Conservation (phyloP, 2,888 invertebrate species). For the Hypena proboscidalis region DNA sequence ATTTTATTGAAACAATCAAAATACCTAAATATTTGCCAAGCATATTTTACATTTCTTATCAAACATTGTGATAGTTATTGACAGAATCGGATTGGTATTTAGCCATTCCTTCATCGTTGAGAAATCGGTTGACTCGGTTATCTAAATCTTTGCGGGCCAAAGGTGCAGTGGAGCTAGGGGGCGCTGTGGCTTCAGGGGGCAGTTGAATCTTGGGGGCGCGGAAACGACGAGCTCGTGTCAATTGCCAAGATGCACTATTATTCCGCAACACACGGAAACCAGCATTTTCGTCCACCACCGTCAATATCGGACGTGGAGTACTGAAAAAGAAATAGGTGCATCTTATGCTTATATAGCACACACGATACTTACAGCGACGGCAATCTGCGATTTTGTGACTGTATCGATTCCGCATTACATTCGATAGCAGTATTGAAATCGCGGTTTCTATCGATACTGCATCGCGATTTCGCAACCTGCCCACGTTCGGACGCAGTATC, state of each 20-base stretch:
- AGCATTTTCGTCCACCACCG: constrained; percentile 59
- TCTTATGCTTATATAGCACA: too few relatives aligned
- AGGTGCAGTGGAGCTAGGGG: constrained; percentile 64
- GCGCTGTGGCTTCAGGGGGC: constrained; percentile 64
- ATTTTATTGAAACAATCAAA: too few relatives aligned
- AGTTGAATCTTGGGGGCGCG: constrained; percentile 62
- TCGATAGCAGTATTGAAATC: too few relatives aligned
- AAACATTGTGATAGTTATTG: not conserved
- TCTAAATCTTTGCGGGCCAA: constrained; percentile 69
- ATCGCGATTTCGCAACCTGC: too few relatives aligned
- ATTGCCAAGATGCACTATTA: constrained; percentile 69
- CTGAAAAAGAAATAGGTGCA: too few relatives aligned
- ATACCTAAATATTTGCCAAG: too few relatives aligned
- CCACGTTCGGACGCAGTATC: too few relatives aligned
- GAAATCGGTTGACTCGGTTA: constrained; percentile 61
- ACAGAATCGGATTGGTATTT: constrained; percentile 10
- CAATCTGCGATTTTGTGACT: too few relatives aligned
- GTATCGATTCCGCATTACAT: too few relatives aligned
- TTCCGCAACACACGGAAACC: constrained; percentile 59
- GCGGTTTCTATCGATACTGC: too few relatives aligned
- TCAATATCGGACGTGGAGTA: constrained; percentile 60
- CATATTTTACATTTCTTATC: too few relatives aligned
- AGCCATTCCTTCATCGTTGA: constrained; percentile 44
- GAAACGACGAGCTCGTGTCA: constrained; percentile 72
- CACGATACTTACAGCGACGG: too few relatives aligned